Conservation (phyloP, 2,888 invertebrate species). For the Ormia ochracea region DNA sequence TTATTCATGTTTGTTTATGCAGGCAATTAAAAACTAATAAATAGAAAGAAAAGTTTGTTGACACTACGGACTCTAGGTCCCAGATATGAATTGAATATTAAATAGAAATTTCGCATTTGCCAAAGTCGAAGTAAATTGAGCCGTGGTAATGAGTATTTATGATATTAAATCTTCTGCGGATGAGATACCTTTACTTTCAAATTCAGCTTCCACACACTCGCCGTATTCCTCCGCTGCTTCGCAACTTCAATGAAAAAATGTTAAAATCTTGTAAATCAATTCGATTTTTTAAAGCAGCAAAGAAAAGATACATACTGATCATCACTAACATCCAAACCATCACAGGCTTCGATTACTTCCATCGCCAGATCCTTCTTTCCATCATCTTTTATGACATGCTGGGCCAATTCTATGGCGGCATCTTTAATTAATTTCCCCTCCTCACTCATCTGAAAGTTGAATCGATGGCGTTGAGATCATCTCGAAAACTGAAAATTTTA, state of each 20-base stretch:
- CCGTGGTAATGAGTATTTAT: background rate
- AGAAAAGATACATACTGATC: constrained; percentile 69
- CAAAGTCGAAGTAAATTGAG: background rate
- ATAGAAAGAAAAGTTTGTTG: background rate
- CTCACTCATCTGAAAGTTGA: constrained; percentile 67
- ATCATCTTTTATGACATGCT: constrained; percentile 66
- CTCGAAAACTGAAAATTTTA: background rate
- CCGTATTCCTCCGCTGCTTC: constrained; percentile 71
- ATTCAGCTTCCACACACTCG: constrained; percentile 66
- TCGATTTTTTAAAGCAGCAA: background rate
- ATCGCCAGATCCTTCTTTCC: constrained; percentile 65
- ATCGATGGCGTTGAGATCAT: background rate
- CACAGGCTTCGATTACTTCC: constrained; percentile 67
- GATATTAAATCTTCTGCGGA: constrained; percentile 8
- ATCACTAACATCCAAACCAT: constrained; percentile 67
- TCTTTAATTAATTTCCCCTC: constrained; percentile 71
- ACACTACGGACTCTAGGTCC: constrained; percentile 39
- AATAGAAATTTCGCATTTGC: background rate
- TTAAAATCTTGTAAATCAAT: background rate
- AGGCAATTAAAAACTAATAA: background rate
- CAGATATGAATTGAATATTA: background rate
- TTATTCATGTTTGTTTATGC: background rate
- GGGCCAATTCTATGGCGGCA: constrained; percentile 65
- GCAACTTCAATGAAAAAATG: constrained; percentile 64
- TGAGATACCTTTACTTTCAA: constrained; percentile 67